Base-by-base conservation (phyloP, 2,113 vertebrate species). In the Dissostichus mawsoni region DNA sequence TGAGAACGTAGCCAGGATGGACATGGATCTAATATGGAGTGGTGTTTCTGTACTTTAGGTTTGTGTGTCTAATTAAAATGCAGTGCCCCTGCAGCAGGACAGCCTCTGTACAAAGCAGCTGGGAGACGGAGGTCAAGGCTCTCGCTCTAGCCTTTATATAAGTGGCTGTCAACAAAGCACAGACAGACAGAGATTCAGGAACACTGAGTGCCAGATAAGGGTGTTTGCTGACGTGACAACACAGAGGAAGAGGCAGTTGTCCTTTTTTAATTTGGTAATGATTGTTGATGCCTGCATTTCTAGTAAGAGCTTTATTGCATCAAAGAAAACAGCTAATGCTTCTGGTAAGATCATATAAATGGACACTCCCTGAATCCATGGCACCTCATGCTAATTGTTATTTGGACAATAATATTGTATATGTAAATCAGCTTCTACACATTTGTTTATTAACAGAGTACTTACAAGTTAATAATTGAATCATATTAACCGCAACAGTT, bases 11-110 rank as follows among this genome's bases (percentile, higher is more conserved):
- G 23, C 44, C 12, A 1, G 8, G 66, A 53, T 41, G 7, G 59
- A 41, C 20, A n/a, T 64, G 53, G 12, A 59, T 64, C n/a, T 76
- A 53, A 63, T 12, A n/a, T 11, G 55, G 41, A 71, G 36, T 59
- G 66, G 67, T 53, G 75, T 78, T 51, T 81, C 68, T 68, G 62
- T 74, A 62, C 68, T 68, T 63, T 74, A 62, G 52, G 69, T 62
- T 70, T 78, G 25, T 78, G 50, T 74, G 52, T 68, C 63, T 84
- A 71, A 85, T 89, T 86, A 83, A 89, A 86, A 89, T 88, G 77
- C 76, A 86, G 45, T 72, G 25, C 20, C 76, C 79, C 80, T 82
- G 78, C 78, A 88, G 80, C 80, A 74, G 67, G 66, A 45, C 10
- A 3, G 33, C 63, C 23, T 83, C 25, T 55, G 41, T 74, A 55